A percentile compares a stretch with the other conserved stretches of the same genome.
Evolutionary conservation across 1,140 invertebrate species (phyloP).

Genomic region (Bursaphelenchus mucronatus): DNA sequence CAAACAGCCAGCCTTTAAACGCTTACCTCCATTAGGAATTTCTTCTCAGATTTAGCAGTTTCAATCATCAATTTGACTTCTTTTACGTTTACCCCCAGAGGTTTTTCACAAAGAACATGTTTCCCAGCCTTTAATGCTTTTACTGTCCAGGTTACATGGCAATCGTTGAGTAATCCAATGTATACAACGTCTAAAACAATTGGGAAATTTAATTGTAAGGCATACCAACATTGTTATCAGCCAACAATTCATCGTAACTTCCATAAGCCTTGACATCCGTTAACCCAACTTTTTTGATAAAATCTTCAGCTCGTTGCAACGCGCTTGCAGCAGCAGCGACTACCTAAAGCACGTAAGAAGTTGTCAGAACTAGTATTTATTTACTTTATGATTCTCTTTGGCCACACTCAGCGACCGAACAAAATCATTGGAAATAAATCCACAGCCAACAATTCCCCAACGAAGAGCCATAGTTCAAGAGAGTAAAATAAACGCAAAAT

Average conservation of each 20-base stretch:
- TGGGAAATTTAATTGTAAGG: neutral
- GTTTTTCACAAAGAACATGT: slow-evolving; percentile 78
- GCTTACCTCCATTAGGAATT: slow-evolving; percentile 32
- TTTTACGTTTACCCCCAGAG: slow-evolving; percentile 71
- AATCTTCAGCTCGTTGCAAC: slow-evolving; percentile 19
- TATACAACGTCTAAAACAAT: slow-evolving; percentile 27
- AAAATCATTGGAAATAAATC: slow-evolving; percentile 11
- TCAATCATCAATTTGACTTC: slow-evolving; percentile 25
- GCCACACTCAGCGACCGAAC: neutral
- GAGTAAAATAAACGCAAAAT: neutral
- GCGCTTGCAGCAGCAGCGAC: neutral
- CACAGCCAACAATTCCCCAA: slow-evolving; percentile 21
- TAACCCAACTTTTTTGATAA: slow-evolving; percentile 3
- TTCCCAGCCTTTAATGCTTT: slow-evolving; percentile 70
- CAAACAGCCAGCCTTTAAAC: no score
- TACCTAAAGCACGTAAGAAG: neutral
- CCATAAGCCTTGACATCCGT: slow-evolving; percentile 8
- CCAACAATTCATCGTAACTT: slow-evolving; percentile 17
- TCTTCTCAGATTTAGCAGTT: slow-evolving; percentile 9
- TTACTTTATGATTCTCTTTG: neutral
- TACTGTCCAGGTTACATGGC: slow-evolving; percentile 10
- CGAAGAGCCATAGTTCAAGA: neutral
- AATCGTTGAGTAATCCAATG: slow-evolving; percentile 22
- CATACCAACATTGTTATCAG: slow-evolving; percentile 13
- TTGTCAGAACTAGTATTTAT: neutral